Percentiles rank a stretch among this genome's conserved stretches.
These are phyloP conservation scores for Agonum fuliginosum DNA, from an alignment of 2,888 invertebrate genomes.

Conservation along the genomic window DNA sequence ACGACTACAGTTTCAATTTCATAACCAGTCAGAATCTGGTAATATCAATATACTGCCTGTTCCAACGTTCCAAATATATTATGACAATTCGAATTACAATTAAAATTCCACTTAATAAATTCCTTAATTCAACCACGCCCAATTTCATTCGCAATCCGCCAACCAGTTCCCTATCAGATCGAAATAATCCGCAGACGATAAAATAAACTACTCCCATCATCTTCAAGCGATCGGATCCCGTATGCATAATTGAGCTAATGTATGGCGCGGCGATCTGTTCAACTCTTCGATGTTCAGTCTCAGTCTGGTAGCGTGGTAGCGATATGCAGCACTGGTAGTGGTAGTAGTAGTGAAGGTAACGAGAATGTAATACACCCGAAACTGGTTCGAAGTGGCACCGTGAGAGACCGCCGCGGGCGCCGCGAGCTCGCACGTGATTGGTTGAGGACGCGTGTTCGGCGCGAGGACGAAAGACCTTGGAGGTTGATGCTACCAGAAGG, in stretches of 20 bases:
- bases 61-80: background rate
- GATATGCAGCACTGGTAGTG: background rate
- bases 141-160: too few species aligned
- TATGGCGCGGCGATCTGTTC: slow-evolving; percentile 46
- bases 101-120: background rate
- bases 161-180: background rate
- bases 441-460: slow-evolving; percentile 50
- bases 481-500: background rate
- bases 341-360: slow-evolving; percentile 17
- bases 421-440: slow-evolving; percentile 29
- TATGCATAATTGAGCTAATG: slow-evolving; percentile 55
- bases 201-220: slow-evolving; percentile 25
- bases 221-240: background rate
- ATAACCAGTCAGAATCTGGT: background rate
- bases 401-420: slow-evolving; percentile 54
- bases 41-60: background rate
- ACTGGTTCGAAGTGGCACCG: slow-evolving; percentile 59
- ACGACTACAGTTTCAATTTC: background rate
- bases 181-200: background rate
- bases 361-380: slow-evolving; percentile 45
- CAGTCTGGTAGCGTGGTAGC: background rate
- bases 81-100: background rate
- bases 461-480: slow-evolving; percentile 33
- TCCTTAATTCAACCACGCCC: too few species aligned
- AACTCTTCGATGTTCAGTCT: too few species aligned